Evolutionary conservation across 1,140 invertebrate genomes (phyloP).

Genomic region (Wiebesia pumilae): DNA sequence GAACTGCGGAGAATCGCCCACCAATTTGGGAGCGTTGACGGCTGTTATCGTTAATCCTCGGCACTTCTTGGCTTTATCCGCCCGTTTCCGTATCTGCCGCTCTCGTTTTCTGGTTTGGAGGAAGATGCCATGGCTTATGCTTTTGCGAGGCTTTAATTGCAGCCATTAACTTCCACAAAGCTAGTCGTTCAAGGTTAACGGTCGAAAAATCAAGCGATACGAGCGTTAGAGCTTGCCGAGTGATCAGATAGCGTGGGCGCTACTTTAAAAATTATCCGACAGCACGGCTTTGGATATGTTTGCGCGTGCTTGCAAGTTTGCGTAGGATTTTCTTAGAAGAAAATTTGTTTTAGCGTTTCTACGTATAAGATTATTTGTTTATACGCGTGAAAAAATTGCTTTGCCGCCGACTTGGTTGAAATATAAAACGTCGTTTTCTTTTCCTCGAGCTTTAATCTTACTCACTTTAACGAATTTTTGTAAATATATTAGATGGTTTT

Average conservation of each 20-base stretch:
- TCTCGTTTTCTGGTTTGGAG: not conserved
- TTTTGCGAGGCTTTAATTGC: slow-evolving; percentile 29
- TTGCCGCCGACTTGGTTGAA: too few relatives aligned
- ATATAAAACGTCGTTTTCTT: too few relatives aligned
- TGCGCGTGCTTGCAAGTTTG: too few relatives aligned
- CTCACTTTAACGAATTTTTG: too few relatives aligned
- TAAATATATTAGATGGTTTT: too few relatives aligned
- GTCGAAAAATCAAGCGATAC: not conserved
- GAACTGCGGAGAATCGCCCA: slow-evolving; percentile 57
- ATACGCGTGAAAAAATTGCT: too few relatives aligned
- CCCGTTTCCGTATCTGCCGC: not conserved
- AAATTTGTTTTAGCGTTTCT: too few relatives aligned
- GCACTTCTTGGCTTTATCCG: slow-evolving; percentile 22
- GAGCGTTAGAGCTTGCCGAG: not conserved
- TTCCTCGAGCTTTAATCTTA: too few relatives aligned
- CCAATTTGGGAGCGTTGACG: slow-evolving; percentile 67
- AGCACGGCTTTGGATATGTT: too few relatives aligned
- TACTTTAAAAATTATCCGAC: not conserved
- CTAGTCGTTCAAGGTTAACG: slow-evolving; percentile 2
- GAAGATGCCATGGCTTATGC: slow-evolving; percentile 9
- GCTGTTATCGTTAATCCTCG: slow-evolving; percentile 59
- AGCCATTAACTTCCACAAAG: slow-evolving; percentile 28
- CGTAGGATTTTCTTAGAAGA: too few relatives aligned
- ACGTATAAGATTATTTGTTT: too few relatives aligned
- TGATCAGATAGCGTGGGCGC: not conserved